A percentile compares a stretch with the other conserved stretches of the same genome.
These are phyloP conservation scores for Achatina immaculata DNA, from an alignment of 1,140 invertebrate species.

Conservation along the genomic window DNA sequence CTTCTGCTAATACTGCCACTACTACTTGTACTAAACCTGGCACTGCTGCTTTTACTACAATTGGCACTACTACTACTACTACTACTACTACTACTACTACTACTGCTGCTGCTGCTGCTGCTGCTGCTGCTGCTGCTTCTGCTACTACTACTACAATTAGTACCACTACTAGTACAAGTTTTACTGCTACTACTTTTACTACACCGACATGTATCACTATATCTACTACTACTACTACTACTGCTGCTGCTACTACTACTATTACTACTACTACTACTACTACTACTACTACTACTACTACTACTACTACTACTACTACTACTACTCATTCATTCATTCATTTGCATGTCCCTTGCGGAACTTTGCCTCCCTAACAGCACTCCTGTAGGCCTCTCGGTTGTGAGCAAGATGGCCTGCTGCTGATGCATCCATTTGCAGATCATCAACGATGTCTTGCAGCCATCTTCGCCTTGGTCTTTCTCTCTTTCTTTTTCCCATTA, in stretches of 20 bases:
- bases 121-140: not conserved
- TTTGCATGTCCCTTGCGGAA: too few relatives aligned
- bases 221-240: not conserved
- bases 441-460: too few relatives aligned
- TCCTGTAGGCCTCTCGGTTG: too few relatives aligned
- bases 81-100: not conserved
- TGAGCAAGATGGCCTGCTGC: too few relatives aligned
- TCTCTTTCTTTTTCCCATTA: too few relatives aligned
- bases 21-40: not conserved
- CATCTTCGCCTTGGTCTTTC: too few relatives aligned
- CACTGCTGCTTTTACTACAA: not conserved
- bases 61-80: not conserved
- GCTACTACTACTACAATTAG: not conserved
- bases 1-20: not conserved
- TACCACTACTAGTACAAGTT: not conserved
- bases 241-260: not conserved
- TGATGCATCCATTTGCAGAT: too few relatives aligned
- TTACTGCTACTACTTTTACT: not conserved
- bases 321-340: too few relatives aligned
- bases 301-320: not conserved
- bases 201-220: not conserved
- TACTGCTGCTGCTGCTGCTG: not conserved
- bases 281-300: not conserved
- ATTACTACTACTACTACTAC: not conserved
- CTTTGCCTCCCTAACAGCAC: too few relatives aligned